Conservation (phyloP, 2,113 vertebrate genomes). For the Castor canadensis region DNA sequence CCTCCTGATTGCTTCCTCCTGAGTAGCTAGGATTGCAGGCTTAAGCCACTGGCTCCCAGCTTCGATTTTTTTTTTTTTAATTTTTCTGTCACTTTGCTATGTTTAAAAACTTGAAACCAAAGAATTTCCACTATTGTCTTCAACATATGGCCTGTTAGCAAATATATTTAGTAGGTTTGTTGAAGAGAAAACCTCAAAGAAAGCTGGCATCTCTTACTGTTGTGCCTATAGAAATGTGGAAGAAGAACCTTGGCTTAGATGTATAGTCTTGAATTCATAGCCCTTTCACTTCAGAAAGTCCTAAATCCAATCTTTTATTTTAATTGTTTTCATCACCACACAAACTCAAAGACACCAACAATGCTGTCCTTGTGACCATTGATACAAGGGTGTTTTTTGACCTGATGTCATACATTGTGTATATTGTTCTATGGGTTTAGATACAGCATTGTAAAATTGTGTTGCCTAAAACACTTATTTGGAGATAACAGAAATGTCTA, state of each 20-base stretch:
- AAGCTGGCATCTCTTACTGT: not conserved
- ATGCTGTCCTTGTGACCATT: accelerated
- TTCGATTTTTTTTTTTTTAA: not conserved
- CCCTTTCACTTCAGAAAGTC: not conserved
- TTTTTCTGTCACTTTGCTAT: not conserved
- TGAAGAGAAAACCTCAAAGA: not conserved
- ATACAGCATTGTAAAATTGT: not conserved
- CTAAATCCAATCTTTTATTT: not conserved
- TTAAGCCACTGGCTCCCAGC: too few species aligned
- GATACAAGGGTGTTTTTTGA: not conserved
- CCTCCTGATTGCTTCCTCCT: too few species aligned
- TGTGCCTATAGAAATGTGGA: not conserved
- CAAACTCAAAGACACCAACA: not conserved
- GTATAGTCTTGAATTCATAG: not conserved
- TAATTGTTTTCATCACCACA: not conserved
- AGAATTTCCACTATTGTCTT: not conserved
- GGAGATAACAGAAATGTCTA: not conserved
- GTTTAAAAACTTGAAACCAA: not conserved
- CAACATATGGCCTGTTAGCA: not conserved
- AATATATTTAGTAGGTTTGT: not conserved
- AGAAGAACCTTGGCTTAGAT: not conserved
- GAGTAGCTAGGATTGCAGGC: too few species aligned
- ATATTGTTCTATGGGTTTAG: not conserved
- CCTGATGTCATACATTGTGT: accelerated
- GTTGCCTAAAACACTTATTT: not conserved